phyloP scores from a whole-genome alignment of 2,888 invertebrate genomes.

The Sericinus montela region DNA sequence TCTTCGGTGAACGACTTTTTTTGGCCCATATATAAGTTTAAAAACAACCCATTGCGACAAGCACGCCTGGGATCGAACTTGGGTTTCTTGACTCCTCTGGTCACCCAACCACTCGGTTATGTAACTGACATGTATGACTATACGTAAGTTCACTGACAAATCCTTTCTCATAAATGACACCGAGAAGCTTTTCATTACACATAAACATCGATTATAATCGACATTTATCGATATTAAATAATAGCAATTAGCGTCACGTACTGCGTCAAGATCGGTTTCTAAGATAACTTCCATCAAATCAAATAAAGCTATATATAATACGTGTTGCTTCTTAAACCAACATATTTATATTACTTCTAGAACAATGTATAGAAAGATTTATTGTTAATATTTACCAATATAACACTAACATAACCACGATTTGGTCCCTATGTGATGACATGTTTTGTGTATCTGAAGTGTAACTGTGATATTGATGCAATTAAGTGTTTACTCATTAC shows the following conservation, averaged over 20 bases:
- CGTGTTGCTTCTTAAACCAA: slow-evolving; percentile 20
- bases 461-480: slow-evolving; percentile 20
- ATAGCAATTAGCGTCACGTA: slow-evolving; percentile 62
- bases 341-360: slow-evolving; percentile 7
- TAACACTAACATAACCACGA: neutral
- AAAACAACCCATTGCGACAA: too few species aligned
- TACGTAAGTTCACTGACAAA: too few species aligned
- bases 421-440: neutral
- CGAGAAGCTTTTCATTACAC: neutral
- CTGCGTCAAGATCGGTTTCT: slow-evolving; percentile 30
- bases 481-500: slow-evolving; percentile 27
- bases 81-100: too few species aligned
- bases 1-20: too few species aligned
- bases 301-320: slow-evolving; percentile 33
- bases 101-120: too few species aligned
- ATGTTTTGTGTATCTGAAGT: slow-evolving; percentile 1
- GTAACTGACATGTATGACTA: too few species aligned
- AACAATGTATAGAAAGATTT: slow-evolving; percentile 15
- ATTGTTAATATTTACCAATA: slow-evolving; percentile 19
- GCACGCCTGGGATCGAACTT: too few species aligned
- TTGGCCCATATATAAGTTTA: too few species aligned
- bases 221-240: slow-evolving; percentile 42
- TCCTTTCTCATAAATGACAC: neutral
- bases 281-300: slow-evolving; percentile 38
- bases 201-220: slow-evolving; percentile 21